Base-by-base conservation (phyloP, 1,140 invertebrate species). In the Meloidogyne exigua region DNA sequence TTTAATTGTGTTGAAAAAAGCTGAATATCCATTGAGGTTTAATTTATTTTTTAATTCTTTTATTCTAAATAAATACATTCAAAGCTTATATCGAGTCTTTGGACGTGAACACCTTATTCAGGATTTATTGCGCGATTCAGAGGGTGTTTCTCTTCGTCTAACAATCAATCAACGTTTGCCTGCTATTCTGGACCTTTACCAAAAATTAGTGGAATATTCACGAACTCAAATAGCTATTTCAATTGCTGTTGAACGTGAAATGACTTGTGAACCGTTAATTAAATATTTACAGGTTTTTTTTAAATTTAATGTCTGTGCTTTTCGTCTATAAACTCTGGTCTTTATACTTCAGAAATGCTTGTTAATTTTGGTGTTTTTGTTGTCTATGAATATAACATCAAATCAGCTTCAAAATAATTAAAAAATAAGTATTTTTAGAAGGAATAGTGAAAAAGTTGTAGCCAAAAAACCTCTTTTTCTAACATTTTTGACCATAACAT, bases 31-130 rank as follows among this genome's bases (percentile, higher is more conserved):
- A 15, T 26, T 82, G 25, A 80, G 68, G 81, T 81, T n/a, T 1
- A 72, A 68, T 74, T 73, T 75, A 39, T 72, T 69, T 57, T 32
- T 32, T 32, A 32, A n/a, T n/a, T n/a, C n/a, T n/a, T n/a, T n/a
- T n/a, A n/a, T n/a, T n/a, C n/a, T n/a, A n/a, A n/a, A n/a, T n/a
- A n/a, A n/a, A n/a, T n/a, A n/a, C n/a, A n/a, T n/a, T n/a, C n/a
- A 3, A 32, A 82, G 80, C 18, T 25, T 81, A n/a, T 77, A 82
- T 75, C 79, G 81, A 18, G 71, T 82, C 15, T 76, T 68, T 71
- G 81, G 81, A 3, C 63, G 70, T 10, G 81, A 82, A 72, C 74
- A 85, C 73, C 39, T 82, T 49, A 23, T 82, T 15, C 83, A 84
- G 76, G 80, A 82, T 23, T 63, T 75, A 18, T 32, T 82, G 63